A percentile compares a stretch with the other conserved stretches of the same genome.
Conservation (phyloP, 2,888 invertebrate species). For the Apodemia duryi region DNA sequence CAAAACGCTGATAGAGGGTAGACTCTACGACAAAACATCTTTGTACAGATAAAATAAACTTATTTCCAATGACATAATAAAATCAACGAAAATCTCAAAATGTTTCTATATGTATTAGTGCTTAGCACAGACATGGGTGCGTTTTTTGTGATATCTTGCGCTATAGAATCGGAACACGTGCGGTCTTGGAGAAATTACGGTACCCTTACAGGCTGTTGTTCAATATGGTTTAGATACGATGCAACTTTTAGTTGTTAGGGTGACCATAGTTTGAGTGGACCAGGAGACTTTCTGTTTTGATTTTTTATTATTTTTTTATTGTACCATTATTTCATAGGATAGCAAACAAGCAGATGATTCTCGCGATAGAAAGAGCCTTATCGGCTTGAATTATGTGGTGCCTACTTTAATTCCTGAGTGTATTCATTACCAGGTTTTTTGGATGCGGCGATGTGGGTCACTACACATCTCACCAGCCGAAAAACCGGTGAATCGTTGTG, state of each 20-base stretch:
- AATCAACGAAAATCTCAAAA: slow-evolving; percentile 16
- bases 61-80: slow-evolving; percentile 4
- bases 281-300: neutral
- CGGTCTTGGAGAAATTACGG: slow-evolving; percentile 60
- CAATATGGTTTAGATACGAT: slow-evolving; percentile 24
- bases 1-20: too few species aligned
- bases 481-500: too few species aligned
- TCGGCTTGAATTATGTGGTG: too few species aligned
- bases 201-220: slow-evolving; percentile 42
- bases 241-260: slow-evolving; percentile 14
- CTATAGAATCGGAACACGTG: slow-evolving; percentile 63
- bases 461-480: too few species aligned
- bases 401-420: too few species aligned
- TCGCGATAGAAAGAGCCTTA: too few species aligned
- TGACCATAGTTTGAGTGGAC: neutral
- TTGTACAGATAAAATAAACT: neutral
- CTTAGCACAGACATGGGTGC: slow-evolving; percentile 31
- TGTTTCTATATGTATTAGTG: slow-evolving; percentile 8
- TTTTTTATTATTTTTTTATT: neutral
- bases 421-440: too few species aligned
- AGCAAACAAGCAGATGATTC: too few species aligned
- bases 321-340: neutral
- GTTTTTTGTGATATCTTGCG: slow-evolving; percentile 49
- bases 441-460: too few species aligned
- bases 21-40: too few species aligned